phyloP scores from a whole-genome alignment of 1,140 invertebrate genomes.

The Drosophila bipectinata region DNA sequence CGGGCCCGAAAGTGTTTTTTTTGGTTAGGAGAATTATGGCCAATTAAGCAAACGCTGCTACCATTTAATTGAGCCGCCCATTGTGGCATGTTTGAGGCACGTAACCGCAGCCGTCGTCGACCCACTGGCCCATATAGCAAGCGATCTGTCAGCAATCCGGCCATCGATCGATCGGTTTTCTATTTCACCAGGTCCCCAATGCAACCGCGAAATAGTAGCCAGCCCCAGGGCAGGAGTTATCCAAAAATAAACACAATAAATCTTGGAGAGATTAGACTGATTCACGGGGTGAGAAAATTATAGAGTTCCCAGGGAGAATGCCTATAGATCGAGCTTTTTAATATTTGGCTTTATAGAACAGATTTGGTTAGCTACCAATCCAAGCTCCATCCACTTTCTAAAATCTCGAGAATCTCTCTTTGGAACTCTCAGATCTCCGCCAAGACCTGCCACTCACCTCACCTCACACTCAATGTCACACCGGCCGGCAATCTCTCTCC shows the following conservation, averaged over 20 bases:
- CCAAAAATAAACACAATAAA: slow-evolving; percentile 24
- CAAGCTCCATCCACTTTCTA: slow-evolving; percentile 31
- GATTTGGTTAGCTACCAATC: neutral
- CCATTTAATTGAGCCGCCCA: slow-evolving; percentile 64
- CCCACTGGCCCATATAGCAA: slow-evolving; percentile 69
- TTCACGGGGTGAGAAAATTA: slow-evolving; percentile 26
- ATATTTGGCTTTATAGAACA: neutral
- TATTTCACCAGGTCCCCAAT: slow-evolving; percentile 16
- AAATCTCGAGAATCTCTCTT: slow-evolving; percentile 2
- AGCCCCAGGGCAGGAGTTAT: slow-evolving; percentile 17
- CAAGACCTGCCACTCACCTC: slow-evolving; percentile 50
- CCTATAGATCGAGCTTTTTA: no score
- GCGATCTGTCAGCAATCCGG: slow-evolving; percentile 10
- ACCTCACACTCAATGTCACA: slow-evolving; percentile 53
- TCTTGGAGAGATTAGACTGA: slow-evolving; percentile 28
- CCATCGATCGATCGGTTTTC: slow-evolving; percentile 39
- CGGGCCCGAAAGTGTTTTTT: slow-evolving; percentile 36
- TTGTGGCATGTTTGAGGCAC: slow-evolving; percentile 60
- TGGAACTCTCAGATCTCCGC: slow-evolving; percentile 10
- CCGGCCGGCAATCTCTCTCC: slow-evolving; percentile 49
- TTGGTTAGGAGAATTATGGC: slow-evolving; percentile 47
- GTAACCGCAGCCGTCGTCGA: slow-evolving; percentile 63
- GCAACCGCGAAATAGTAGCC: slow-evolving; percentile 58
- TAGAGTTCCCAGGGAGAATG: neutral
- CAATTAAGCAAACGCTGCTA: slow-evolving; percentile 75